Conservation (phyloP, 2,797 vertebrate species). For the Monodelphis domestica region DNA sequence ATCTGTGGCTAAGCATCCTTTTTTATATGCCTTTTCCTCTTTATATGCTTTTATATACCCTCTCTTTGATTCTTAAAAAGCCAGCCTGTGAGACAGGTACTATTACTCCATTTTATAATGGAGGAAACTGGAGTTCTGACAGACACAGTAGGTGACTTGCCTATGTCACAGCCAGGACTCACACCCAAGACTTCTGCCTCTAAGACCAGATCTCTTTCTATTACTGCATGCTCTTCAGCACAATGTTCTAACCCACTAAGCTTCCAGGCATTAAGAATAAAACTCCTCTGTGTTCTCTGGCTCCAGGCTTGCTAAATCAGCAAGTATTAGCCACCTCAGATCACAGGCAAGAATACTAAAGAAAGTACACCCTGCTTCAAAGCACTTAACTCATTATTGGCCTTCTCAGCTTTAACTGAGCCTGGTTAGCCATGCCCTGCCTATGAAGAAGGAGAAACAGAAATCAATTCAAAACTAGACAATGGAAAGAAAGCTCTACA, state of each 20-base stretch:
- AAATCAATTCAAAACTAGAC: background rate
- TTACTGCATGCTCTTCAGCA: background rate
- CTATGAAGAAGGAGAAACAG: background rate
- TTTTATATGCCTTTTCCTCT: no score
- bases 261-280: background rate
- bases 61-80: background rate
- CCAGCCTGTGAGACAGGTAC: background rate
- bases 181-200: background rate
- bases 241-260: background rate
- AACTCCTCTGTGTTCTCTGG: background rate
- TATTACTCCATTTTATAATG: background rate
- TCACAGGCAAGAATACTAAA: background rate
- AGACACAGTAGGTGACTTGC: background rate
- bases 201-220: background rate
- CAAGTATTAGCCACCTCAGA: background rate
- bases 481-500: background rate
- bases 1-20: background rate
- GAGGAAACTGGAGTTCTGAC: background rate
- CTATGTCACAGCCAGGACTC: background rate
- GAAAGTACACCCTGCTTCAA: background rate
- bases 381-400: background rate
- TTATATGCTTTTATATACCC: background rate
- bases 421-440: background rate
- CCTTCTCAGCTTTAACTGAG: background rate
- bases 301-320: background rate